These are phyloP conservation scores for Caerostris extrusa DNA, from an alignment of 1,140 invertebrate genomes.

Conservation along the genomic window DNA sequence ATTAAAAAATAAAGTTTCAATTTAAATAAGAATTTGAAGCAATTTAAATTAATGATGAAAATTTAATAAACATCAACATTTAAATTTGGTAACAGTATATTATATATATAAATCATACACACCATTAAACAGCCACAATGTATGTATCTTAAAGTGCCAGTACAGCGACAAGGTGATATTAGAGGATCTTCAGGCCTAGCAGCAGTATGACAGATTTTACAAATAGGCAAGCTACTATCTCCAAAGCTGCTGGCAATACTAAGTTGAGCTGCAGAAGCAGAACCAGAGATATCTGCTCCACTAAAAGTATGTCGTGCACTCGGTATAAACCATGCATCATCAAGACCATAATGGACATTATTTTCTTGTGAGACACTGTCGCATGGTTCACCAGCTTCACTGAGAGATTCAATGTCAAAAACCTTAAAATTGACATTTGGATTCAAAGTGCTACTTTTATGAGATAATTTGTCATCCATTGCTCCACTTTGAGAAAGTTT, in stretches of 20 bases:
- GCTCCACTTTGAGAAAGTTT: constrained; percentile 19
- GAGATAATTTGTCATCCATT: constrained; percentile 43
- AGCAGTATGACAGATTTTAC: constrained; percentile 83
- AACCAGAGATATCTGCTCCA: constrained; percentile 70
- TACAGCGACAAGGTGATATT: constrained; percentile 84
- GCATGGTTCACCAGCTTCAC: constrained; percentile 69
- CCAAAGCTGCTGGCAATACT: constrained; percentile 78
- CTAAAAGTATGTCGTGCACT: constrained; percentile 68
- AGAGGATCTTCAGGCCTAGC: constrained; percentile 82
- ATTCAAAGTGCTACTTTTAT: constrained; percentile 53
- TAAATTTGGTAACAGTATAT: no score
- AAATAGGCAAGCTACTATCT: constrained; percentile 81
- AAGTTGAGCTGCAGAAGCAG: constrained; percentile 77
- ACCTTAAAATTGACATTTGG: constrained; percentile 73
- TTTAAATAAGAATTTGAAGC: no score
- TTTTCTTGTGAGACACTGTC: constrained; percentile 57
- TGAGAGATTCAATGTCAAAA: constrained; percentile 76
- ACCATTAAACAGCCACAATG: constrained; percentile 84
- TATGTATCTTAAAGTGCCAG: constrained; percentile 84
- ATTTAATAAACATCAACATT: no score
- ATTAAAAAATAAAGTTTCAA: no score
- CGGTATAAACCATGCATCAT: constrained; percentile 74
- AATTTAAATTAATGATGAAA: no score
- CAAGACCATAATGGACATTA: constrained; percentile 59
- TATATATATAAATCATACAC: constrained; percentile 70